These are phyloP conservation scores for Eurytoma adleriae DNA, from an alignment of 2,888 invertebrate genomes.

Conservation along the genomic window DNA sequence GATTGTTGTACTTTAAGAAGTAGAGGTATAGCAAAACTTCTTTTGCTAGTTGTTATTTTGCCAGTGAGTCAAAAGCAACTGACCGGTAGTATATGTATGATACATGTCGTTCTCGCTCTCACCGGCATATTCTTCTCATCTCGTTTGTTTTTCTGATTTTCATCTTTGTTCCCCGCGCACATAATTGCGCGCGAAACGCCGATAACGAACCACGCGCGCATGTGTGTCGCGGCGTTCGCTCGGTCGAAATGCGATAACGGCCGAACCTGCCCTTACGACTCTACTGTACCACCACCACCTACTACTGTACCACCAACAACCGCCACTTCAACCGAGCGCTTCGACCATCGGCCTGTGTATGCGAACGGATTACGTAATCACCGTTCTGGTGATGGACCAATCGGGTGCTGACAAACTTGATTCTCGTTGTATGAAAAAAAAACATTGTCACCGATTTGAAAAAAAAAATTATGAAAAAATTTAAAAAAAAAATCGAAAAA, in stretches of 20 bases:
- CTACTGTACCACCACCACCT: conserved; percentile 59
- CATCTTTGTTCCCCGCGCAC: conserved; percentile 11
- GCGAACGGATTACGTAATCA: conserved; percentile 25
- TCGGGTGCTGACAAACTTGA: conserved; percentile 38
- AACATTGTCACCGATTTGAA: conserved; percentile 2
- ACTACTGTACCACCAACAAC: conserved; percentile 60
- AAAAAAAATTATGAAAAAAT: conserved; percentile 11
- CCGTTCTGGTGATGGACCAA: conserved; percentile 45
- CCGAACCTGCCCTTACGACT: conserved; percentile 61
- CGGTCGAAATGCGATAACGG: conserved; percentile 70
- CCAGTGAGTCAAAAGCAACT: no score
- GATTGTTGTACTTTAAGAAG: no score
- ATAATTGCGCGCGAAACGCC: conserved; percentile 18
- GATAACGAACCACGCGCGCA: conserved; percentile 32
- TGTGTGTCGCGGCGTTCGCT: conserved; percentile 65
- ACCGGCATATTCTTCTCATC: conserved; percentile 12
- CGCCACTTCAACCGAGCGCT: conserved; percentile 60
- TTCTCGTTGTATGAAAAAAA: conserved; percentile 16
- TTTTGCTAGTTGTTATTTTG: no score
- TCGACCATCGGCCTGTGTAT: conserved; percentile 59
- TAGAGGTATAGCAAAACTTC: no score
- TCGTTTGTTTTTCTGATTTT: conserved; percentile 40
- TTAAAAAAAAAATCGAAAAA: conserved; percentile 42
- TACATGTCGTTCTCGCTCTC: conserved; percentile 24
- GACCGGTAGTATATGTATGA: conserved; percentile 13